phyloP scores from a whole-genome alignment of 2,888 invertebrate species.

The Scaptomyza parva region DNA sequence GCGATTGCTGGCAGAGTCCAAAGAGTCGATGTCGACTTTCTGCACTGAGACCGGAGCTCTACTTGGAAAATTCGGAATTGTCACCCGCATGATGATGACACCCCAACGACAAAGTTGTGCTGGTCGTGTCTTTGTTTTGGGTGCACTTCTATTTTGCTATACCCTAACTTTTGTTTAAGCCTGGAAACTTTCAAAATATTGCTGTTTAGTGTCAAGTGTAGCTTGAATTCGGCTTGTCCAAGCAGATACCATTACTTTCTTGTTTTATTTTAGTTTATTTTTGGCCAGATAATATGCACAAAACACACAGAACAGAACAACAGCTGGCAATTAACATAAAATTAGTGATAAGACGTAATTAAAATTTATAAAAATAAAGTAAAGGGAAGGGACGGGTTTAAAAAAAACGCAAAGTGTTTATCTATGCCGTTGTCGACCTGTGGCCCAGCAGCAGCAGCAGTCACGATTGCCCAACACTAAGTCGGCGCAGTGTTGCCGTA shows the following conservation, averaged over 20 bases:
- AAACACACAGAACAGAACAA: slow-evolving; percentile 45
- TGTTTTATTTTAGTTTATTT: slow-evolving; percentile 14
- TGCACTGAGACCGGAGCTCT: slow-evolving; percentile 36
- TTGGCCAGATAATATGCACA: slow-evolving; percentile 40
- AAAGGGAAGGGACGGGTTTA: background rate
- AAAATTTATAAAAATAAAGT: slow-evolving; percentile 60
- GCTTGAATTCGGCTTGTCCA: slow-evolving; percentile 1
- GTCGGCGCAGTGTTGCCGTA: slow-evolving; percentile 46
- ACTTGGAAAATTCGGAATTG: slow-evolving; percentile 52
- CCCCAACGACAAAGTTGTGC: slow-evolving; percentile 41
- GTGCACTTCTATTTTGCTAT: slow-evolving; percentile 12
- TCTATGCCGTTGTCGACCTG: slow-evolving; percentile 54
- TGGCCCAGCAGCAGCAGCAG: slow-evolving; percentile 24
- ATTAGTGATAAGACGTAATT: slow-evolving; percentile 79
- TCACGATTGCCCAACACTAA: slow-evolving; percentile 43
- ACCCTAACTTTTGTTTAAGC: background rate
- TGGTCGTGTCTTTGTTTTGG: slow-evolving; percentile 57
- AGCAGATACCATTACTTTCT: background rate
- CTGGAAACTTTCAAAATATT: background rate
- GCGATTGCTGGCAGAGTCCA: slow-evolving; percentile 43
- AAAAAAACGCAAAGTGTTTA: slow-evolving; percentile 57
- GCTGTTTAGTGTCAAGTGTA: background rate
- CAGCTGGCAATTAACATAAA: slow-evolving; percentile 81
- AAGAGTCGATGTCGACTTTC: slow-evolving; percentile 15
- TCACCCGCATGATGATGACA: slow-evolving; percentile 62